These are phyloP conservation scores for Schizopygopsis malacanthus DNA, from an alignment of 2,797 vertebrate species.

Conservation along the genomic window DNA sequence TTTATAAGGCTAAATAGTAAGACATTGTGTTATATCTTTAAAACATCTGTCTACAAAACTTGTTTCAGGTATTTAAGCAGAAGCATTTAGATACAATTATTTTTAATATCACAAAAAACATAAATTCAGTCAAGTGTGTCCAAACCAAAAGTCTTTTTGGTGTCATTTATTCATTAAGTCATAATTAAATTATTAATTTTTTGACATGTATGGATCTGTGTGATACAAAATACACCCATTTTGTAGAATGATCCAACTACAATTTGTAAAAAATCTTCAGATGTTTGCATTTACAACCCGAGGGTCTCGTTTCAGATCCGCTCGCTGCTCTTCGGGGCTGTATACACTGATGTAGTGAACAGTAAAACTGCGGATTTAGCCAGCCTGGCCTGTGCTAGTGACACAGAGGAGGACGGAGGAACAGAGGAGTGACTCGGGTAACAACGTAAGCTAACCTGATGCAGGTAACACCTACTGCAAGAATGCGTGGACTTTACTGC, in stretches of 20 bases:
- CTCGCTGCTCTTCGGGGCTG: slow-evolving; percentile 86
- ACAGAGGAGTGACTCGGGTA: slow-evolving; percentile 35
- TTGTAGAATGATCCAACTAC: background rate
- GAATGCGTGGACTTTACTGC: background rate
- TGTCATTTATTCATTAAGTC: background rate
- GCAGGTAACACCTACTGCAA: slow-evolving; percentile 5
- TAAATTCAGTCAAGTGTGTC: background rate
- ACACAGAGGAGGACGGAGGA: slow-evolving; percentile 77
- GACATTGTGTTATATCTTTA: background rate
- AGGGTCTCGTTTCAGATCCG: slow-evolving; percentile 76
- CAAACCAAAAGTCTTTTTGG: background rate
- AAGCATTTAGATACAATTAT: background rate
- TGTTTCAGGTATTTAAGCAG: background rate
- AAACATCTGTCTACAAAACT: background rate
- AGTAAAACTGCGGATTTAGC: slow-evolving; percentile 42
- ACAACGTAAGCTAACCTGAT: background rate
- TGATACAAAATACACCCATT: background rate
- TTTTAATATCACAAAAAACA: background rate
- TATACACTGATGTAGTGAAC: slow-evolving; percentile 70
- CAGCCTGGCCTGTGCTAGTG: slow-evolving; percentile 82
- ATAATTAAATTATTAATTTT: too few relatives aligned
- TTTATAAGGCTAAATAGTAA: background rate
- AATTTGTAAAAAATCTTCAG: background rate
- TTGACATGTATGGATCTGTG: background rate
- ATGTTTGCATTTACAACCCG: background rate